These are phyloP conservation scores for Phylloscopus collybita DNA, from an alignment of 2,797 vertebrate genomes.

Conservation along the genomic window DNA sequence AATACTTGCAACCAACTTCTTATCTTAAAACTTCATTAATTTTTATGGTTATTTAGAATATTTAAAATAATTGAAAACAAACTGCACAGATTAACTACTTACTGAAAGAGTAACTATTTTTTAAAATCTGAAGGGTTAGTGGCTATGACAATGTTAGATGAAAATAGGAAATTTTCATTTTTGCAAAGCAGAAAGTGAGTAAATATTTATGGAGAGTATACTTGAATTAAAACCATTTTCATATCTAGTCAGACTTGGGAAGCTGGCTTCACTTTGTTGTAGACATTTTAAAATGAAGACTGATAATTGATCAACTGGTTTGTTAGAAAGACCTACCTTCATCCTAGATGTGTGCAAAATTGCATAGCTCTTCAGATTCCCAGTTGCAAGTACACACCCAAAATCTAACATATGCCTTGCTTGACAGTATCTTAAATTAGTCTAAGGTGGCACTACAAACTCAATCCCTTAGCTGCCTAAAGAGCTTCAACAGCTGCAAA, in stretches of 20 bases:
- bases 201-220: background rate
- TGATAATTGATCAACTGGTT: background rate
- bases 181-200: background rate
- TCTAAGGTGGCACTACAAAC: background rate
- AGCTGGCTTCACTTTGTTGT: fast-evolving
- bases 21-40: background rate
- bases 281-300: background rate
- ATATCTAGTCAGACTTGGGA: background rate
- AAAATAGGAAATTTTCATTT: background rate
- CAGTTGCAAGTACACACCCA: background rate
- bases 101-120: background rate
- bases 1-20: background rate
- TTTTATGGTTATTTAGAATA: background rate
- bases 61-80: background rate
- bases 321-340: background rate
- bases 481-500: background rate
- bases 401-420: background rate
- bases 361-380: background rate
- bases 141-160: background rate
- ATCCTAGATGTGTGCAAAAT: background rate
- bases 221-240: background rate
- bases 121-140: background rate
- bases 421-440: background rate
- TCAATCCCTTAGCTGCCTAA: background rate
- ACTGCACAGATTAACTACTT: background rate